These are phyloP conservation scores for Typhlichthys eigenmanni DNA, from an alignment of 2,797 vertebrate genomes.

Conservation along the genomic window DNA sequence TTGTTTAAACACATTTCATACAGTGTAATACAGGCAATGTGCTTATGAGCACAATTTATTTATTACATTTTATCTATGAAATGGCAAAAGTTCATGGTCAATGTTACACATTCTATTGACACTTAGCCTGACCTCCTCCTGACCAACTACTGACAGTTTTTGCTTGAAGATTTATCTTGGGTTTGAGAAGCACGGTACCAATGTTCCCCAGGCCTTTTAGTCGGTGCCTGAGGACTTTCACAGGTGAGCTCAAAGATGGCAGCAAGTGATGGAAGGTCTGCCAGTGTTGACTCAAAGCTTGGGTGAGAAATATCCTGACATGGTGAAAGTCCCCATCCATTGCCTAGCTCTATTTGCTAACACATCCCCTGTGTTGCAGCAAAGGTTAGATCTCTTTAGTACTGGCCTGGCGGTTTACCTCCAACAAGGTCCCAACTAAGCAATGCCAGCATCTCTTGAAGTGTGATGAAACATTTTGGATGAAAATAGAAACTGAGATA, in stretches of 20 bases:
- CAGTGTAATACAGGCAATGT: background rate
- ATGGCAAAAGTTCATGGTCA: conserved; percentile 3
- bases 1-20: background rate
- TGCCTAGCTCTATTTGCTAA: conserved; percentile 52
- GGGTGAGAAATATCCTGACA: conserved; percentile 74
- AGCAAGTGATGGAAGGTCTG: conserved; percentile 61
- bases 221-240: conserved; percentile 48
- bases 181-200: conserved; percentile 38
- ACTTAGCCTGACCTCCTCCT: conserved; percentile 20
- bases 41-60: too few species aligned
- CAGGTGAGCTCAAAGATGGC: conserved; percentile 57
- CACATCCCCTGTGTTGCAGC: conserved; percentile 21
- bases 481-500: conserved; percentile 65
- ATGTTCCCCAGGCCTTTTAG: conserved; percentile 52
- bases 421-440: conserved; percentile 50
- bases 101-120: conserved; percentile 3
- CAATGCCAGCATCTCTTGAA: conserved; percentile 33
- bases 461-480: conserved; percentile 41
- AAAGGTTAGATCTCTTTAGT: conserved; percentile 53
- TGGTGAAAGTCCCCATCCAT: conserved; percentile 61
- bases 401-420: conserved; percentile 47
- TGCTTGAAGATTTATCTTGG: conserved; percentile 16
- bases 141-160: background rate
- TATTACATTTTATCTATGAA: background rate
- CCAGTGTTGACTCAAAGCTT: conserved; percentile 65